A percentile compares a stretch with the other conserved stretches of the same genome.
Evolutionary conservation across 2,888 invertebrate genomes (phyloP).

Genomic region (Parnassius orleans): DNA sequence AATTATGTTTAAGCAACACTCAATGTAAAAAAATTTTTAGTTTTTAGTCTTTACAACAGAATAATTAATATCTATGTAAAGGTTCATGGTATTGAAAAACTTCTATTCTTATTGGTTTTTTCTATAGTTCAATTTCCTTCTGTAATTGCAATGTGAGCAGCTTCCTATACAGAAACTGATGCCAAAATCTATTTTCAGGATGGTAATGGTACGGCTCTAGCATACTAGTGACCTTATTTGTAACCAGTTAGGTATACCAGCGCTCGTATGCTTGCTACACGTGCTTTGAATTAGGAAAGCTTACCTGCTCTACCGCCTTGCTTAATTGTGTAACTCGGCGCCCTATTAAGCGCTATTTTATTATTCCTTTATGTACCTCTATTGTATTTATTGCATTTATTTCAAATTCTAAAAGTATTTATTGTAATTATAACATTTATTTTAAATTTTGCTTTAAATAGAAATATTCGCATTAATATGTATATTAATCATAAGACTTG

Average conservation of each 20-base stretch:
- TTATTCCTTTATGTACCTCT: not conserved
- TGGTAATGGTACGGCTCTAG: conserved; percentile 63
- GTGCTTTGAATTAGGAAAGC: conserved; percentile 68
- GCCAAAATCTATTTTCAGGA: conserved; percentile 40
- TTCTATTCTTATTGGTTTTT: too few relatives aligned
- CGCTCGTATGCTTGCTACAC: conserved; percentile 51
- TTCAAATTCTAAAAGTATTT: too few relatives aligned
- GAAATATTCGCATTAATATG: too few relatives aligned
- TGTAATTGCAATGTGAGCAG: conserved; percentile 13
- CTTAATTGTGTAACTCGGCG: conserved; percentile 65
- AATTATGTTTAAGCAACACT: too few relatives aligned
- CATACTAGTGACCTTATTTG: conserved; percentile 79
- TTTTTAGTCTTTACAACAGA: too few relatives aligned
- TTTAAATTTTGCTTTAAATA: too few relatives aligned
- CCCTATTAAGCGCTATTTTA: conserved; percentile 20
- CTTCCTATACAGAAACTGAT: conserved; percentile 11
- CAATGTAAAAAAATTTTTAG: too few relatives aligned
- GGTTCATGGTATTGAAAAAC: too few relatives aligned
- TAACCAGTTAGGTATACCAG: conserved; percentile 59
- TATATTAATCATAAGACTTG: too few relatives aligned
- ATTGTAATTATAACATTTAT: too few relatives aligned
- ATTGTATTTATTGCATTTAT: too few relatives aligned
- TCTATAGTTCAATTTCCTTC: conserved; percentile 2
- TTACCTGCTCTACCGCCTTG: conserved; percentile 55
- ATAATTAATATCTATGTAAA: too few relatives aligned